Percentiles rank a stretch among this genome's conserved stretches.
Evolutionary conservation across 1,140 invertebrate species (phyloP).

Genomic region (Bombus terrestris): DNA sequence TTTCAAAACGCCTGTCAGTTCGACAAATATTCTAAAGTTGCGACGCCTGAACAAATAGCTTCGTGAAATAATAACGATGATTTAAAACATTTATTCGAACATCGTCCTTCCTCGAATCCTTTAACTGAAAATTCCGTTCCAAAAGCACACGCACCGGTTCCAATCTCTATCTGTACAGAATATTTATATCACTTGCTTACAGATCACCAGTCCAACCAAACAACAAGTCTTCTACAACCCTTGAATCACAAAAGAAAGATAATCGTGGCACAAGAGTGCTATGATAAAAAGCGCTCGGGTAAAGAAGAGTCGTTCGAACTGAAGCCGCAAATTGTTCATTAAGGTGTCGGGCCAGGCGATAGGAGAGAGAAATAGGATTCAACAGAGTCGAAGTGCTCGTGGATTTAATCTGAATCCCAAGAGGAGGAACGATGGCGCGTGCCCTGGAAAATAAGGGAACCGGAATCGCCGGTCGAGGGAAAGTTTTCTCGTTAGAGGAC

Average conservation of each 20-base stretch:
- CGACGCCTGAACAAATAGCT: no score
- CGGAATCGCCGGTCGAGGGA: constrained; percentile 50
- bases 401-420: constrained; percentile 71
- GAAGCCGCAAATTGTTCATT: constrained; percentile 67
- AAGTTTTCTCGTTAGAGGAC: constrained; percentile 73
- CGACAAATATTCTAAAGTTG: not conserved
- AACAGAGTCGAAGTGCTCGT: constrained; percentile 60
- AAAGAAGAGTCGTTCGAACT: constrained; percentile 6
- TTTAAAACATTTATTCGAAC: no score
- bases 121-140: no score
- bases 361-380: constrained; percentile 59
- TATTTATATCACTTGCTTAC: no score
- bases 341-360: constrained; percentile 43
- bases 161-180: no score
- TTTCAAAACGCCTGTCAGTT: not conserved
- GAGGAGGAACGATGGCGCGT: constrained; percentile 26
- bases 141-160: no score
- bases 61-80: no score
- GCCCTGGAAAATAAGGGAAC: constrained; percentile 63
- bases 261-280: not conserved
- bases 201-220: not conserved
- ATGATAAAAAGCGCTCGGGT: not conserved
- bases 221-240: not conserved
- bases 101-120: no score
- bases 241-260: not conserved